These are phyloP conservation scores for Agonopterix alstromeriana DNA, from an alignment of 2,888 invertebrate genomes.

Conservation along the genomic window DNA sequence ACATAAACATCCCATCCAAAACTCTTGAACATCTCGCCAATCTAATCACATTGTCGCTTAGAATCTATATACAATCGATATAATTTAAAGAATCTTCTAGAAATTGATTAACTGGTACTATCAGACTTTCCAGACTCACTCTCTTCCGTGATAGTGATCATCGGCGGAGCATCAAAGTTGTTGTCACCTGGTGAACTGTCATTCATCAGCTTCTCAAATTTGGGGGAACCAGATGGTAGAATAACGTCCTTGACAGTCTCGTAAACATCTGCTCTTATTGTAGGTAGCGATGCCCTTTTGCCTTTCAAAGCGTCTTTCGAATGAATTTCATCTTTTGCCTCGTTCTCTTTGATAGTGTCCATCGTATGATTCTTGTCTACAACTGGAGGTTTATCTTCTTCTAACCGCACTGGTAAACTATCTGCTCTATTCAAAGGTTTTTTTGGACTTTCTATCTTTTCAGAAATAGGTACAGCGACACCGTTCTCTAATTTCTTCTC, in stretches of 20 bases:
- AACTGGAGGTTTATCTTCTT: conserved; percentile 49
- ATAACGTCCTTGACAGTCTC: conserved; percentile 75
- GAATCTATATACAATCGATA: conserved; percentile 36
- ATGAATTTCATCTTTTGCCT: conserved; percentile 25
- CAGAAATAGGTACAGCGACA: conserved; percentile 44
- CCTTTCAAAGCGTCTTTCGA: conserved; percentile 44
- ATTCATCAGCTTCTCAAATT: conserved; percentile 76
- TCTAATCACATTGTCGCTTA: conserved; percentile 17
- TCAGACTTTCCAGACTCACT: conserved; percentile 59
- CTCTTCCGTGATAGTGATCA: conserved; percentile 72
- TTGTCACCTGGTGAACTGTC: conserved; percentile 63
- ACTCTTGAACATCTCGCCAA: conserved; percentile 11
- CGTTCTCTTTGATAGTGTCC: conserved; percentile 58
- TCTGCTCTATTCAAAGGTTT: conserved; percentile 70
- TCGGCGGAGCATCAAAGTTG: conserved; percentile 49
- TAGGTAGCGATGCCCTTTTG: conserved; percentile 61
- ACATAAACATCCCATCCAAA: conserved; percentile 9
- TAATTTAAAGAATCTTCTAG: conserved; percentile 13
- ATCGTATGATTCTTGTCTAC: conserved; percentile 30
- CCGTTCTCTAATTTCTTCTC: conserved; percentile 60
- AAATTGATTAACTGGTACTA: conserved; percentile 64
- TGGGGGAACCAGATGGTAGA: conserved; percentile 69
- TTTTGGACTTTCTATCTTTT: conserved; percentile 57
- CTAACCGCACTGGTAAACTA: conserved; percentile 74
- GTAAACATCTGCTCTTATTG: conserved; percentile 68